These are phyloP conservation scores for Mesaphorura yosii DNA, from an alignment of 1,140 invertebrate genomes.

Conservation along the genomic window DNA sequence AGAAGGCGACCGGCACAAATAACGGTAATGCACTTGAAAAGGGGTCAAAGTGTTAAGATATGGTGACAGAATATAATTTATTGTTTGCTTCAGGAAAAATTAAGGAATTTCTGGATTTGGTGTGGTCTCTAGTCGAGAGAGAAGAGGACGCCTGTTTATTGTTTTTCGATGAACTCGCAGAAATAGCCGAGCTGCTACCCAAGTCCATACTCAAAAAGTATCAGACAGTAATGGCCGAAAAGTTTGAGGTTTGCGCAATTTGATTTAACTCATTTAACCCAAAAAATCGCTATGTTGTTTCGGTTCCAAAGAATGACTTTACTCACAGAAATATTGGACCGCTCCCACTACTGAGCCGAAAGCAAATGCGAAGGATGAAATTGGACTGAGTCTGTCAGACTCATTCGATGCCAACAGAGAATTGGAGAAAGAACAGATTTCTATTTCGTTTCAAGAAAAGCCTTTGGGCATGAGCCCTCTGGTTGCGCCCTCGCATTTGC, in stretches of 20 bases:
- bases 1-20: too few species aligned
- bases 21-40: too few species aligned
- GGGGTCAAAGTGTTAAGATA: too few species aligned
- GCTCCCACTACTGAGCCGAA: not conserved
- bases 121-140: conserved; percentile 21
- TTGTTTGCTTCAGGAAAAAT: too few species aligned
- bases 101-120: conserved; percentile 14
- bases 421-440: not conserved
- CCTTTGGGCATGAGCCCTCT: conserved; percentile 14
- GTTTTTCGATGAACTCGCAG: conserved; percentile 25
- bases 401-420: conserved; percentile 19
- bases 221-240: not conserved
- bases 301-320: not conserved
- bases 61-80: too few species aligned
- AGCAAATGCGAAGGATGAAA: not conserved
- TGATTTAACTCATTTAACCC: not conserved
- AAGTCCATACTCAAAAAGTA: not conserved
- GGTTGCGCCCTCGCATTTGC: conserved; percentile 15
- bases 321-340: not conserved
- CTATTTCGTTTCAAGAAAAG: conserved; percentile 15
- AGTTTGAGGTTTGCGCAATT: not conserved
- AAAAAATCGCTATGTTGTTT: not conserved
- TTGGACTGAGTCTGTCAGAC: not conserved
- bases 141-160: conserved; percentile 25
- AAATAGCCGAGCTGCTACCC: not conserved